Evolutionary conservation across 2,113 vertebrate species (phyloP), one percentile per base, ranked within the genome.

Genomic region (Pongo abelii): DNA sequence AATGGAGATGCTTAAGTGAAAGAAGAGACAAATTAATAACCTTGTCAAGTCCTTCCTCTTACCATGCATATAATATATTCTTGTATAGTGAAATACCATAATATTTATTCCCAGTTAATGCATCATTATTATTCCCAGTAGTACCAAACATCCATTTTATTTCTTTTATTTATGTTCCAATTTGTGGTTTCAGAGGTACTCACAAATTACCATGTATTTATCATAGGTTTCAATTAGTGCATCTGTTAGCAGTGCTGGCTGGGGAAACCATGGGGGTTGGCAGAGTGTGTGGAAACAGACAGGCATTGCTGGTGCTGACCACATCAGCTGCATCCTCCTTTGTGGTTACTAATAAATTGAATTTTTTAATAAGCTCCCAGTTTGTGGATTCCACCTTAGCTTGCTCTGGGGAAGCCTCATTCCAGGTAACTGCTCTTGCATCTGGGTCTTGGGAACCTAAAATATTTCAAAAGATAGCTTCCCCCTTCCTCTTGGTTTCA

Each of bases 231-330:
- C 10, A 4, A 16, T 3, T 0, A 20, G 35, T 35, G 27, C 20
- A 0, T 77, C 50, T 79, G 22, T 40, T 57, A 64, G 50, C 6
- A 57, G 30, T 59, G 23, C n/a, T 70, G 3, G 14, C 32, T 22
- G 35, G 40, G 48, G 16, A 80, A 40, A 48, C 3, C 13, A 1
- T 3, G 12, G 22, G 8, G 2, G 0, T 16, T n/a, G 25, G 43
- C 16, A 25, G 30, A 59, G 38, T 17, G 13, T 13, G 43, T 50
- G 46, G 67, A 86, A 78, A 30, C 22, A 5, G 25, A 10, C 40
- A 6, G 20, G 16, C 17, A 70, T 35, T 4, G 55, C 57, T 64
- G 5, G 8, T n/a, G 23, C 46, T 59, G 4, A 77, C 38, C 40
- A 57, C 2, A 1, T 13, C 27, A 22, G 8, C 23, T 57, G 2